These are phyloP conservation scores for Arvicanthis niloticus DNA, from an alignment of 2,113 vertebrate species.

Conservation along the genomic window DNA sequence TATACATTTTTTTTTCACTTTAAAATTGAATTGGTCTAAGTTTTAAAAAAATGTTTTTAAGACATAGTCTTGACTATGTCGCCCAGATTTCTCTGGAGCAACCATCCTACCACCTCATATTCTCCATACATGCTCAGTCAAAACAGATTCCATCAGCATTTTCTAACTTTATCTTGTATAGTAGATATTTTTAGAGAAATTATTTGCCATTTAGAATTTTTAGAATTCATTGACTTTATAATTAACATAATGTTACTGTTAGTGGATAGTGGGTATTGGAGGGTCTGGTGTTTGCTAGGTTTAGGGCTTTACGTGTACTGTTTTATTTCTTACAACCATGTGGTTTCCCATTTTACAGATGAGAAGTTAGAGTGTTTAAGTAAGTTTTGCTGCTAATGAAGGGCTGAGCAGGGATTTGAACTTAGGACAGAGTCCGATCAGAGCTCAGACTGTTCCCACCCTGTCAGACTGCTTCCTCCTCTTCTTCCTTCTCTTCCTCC, in stretches of 20 bases:
- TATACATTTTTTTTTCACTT: conserved; percentile 25
- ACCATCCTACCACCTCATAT: background rate
- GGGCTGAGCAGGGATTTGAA: background rate
- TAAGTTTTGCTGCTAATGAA: background rate
- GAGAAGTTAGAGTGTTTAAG: conserved; percentile 8
- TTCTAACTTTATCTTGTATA: background rate
- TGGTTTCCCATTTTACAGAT: background rate
- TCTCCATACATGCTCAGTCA: background rate
- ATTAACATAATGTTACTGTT: background rate
- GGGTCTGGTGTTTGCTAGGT: background rate
- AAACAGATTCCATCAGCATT: background rate
- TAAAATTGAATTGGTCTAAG: conserved; percentile 9
- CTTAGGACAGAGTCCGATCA: background rate
- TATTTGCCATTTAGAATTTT: background rate
- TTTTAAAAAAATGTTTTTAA: background rate
- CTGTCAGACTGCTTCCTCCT: background rate
- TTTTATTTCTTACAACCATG: background rate
- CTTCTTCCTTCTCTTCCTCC: background rate
- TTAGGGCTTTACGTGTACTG: background rate
- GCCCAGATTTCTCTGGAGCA: background rate
- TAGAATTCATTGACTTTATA: conserved; percentile 15
- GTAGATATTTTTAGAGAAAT: background rate
- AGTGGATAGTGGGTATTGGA: background rate
- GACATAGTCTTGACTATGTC: background rate
- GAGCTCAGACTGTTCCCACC: background rate